Percentiles rank a stretch among this genome's conserved stretches.
These are phyloP conservation scores for Loris lydekkerianus DNA, from an alignment of 2,797 vertebrate species.

Conservation along the genomic window DNA sequence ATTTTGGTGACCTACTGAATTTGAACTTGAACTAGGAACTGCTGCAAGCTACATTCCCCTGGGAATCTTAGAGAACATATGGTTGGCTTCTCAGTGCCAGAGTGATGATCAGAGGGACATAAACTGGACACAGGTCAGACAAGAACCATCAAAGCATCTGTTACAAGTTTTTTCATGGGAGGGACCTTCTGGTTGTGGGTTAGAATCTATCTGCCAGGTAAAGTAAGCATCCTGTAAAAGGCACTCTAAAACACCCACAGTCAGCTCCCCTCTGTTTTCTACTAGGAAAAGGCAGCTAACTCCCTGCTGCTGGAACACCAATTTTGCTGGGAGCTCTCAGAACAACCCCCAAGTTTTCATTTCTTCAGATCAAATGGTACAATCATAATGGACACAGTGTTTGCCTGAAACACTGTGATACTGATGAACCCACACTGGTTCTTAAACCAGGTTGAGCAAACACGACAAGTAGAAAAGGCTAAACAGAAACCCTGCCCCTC, in stretches of 20 bases:
- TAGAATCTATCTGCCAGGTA: accelerated
- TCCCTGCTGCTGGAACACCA: neutral
- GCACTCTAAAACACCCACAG: neutral
- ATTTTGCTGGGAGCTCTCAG: neutral
- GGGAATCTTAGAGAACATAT: neutral
- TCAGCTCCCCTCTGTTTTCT: neutral
- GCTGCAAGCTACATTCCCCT: neutral
- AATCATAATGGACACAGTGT: neutral
- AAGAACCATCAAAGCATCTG: neutral
- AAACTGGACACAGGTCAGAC: neutral
- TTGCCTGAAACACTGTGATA: neutral
- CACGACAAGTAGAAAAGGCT: neutral
- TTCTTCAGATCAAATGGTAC: neutral
- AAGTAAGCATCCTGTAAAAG: neutral
- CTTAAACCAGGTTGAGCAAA: neutral
- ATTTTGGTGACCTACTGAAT: neutral
- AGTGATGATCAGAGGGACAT: neutral
- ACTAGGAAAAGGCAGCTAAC: neutral
- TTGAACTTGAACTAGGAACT: neutral
- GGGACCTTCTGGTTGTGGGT: neutral
- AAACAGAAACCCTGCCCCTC: neutral
- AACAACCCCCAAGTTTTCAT: neutral
- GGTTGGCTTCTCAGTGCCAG: too few relatives aligned
- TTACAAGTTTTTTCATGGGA: neutral
- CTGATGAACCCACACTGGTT: neutral